A percentile compares a stretch with the other conserved stretches of the same genome.
phyloP scores from a whole-genome alignment of 2,797 vertebrate genomes.

The Aplochiton taeniatus region DNA sequence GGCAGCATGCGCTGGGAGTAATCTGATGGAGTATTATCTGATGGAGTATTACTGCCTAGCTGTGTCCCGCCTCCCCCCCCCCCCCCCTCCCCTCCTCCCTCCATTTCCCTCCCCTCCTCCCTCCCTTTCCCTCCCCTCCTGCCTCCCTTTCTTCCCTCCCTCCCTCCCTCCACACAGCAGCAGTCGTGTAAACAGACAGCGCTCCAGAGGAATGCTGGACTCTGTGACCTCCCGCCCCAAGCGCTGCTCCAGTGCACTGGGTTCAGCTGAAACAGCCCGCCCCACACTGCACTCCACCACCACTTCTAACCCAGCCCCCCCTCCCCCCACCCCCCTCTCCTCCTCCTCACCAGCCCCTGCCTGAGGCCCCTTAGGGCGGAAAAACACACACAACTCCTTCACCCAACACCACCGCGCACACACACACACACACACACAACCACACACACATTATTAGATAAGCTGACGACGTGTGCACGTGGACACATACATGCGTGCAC shows the following conservation, averaged over 20 bases:
- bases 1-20: constrained; percentile 49
- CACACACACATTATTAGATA: constrained; percentile 11
- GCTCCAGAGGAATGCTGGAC: constrained; percentile 79
- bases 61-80: constrained; percentile 12
- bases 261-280: constrained; percentile 74
- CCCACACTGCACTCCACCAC: constrained; percentile 65
- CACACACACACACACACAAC: constrained; percentile 43
- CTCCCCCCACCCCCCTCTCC: constrained; percentile 57
- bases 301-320: constrained; percentile 41
- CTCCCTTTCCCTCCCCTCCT: constrained; percentile 43
- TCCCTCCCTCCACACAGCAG: constrained; percentile 40
- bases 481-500: constrained; percentile 2
- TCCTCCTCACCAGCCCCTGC: constrained; percentile 36
- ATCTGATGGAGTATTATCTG: constrained; percentile 71
- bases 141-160: background rate
- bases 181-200: constrained; percentile 80
- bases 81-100: constrained; percentile 41
- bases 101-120: background rate
- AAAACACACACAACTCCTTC: constrained; percentile 72
- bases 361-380: constrained; percentile 76
- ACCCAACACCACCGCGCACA: constrained; percentile 59
- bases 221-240: constrained; percentile 76
- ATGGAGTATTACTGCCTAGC: constrained; percentile 62
- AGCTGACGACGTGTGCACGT: background rate
- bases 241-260: constrained; percentile 76